Percentiles rank a stretch among this genome's conserved stretches.
Conservation (phyloP, 37 sponge, comb jelly and placozoan species). For the Mnemiopsis leidyi region DNA sequence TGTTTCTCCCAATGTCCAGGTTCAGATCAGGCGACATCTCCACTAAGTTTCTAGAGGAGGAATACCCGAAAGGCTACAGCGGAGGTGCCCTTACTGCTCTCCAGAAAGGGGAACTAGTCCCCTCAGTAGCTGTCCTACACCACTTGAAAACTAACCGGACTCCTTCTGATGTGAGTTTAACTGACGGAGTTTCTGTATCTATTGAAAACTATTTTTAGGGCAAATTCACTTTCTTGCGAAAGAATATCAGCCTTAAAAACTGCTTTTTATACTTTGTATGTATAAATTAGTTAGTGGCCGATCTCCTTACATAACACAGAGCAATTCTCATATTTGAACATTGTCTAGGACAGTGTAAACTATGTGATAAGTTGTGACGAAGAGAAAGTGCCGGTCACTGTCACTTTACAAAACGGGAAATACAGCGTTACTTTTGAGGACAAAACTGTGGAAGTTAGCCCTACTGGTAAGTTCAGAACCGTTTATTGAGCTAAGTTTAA, state of each 20-base stretch:
- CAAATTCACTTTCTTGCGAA: not conserved
- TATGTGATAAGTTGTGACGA: not conserved
- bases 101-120: not conserved
- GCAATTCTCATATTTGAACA: no score
- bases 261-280: not conserved
- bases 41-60: conserved; percentile 86
- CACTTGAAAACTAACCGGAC: not conserved
- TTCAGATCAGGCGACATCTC: conserved; percentile 50
- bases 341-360: not conserved
- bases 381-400: not conserved
- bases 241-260: not conserved
- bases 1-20: no score
- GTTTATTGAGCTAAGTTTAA: no score
- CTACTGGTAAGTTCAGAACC: not conserved
- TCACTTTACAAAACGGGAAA: not conserved
- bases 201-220: no score
- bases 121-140: conserved; percentile 30
- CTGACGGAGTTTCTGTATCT: no score
- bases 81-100: conserved; percentile 67
- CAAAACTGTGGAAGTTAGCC: not conserved
- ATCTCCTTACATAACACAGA: no score
- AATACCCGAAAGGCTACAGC: conserved; percentile 88
- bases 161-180: not conserved
- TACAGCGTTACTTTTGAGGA: not conserved
- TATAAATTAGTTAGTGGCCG: no score